phyloP scores from a whole-genome alignment of 1,140 invertebrate species.

The Hylaeus anthracinus region DNA sequence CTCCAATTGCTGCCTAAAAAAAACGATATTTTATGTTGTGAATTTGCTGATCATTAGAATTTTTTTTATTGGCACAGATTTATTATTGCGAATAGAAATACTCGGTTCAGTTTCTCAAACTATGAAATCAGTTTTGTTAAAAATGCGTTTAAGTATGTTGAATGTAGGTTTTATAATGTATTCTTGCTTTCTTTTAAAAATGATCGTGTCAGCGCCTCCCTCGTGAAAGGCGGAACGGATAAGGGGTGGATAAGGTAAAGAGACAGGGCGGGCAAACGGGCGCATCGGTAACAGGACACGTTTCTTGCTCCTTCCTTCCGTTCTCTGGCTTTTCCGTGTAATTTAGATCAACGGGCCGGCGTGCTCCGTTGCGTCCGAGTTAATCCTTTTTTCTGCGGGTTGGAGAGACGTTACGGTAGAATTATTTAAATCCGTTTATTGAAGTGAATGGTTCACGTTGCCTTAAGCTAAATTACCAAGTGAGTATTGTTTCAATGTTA shows the following conservation, averaged over 20 bases:
- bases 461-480: not conserved
- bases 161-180: too few species aligned
- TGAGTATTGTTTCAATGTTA: too few species aligned
- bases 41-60: too few species aligned
- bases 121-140: too few species aligned
- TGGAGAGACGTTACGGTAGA: not conserved
- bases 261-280: constrained; percentile 39
- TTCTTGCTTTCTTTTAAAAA: not conserved
- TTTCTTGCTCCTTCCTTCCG: constrained; percentile 14
- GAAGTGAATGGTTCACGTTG: not conserved
- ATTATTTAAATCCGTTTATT: not conserved
- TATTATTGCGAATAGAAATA: not conserved
- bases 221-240: constrained; percentile 17
- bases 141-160: too few species aligned
- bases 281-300: constrained; percentile 28
- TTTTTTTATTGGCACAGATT: too few species aligned
- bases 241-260: constrained; percentile 33
- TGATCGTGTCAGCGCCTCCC: not conserved
- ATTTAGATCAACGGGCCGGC: constrained; percentile 30
- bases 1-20: too few species aligned
- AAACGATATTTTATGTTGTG: too few species aligned
- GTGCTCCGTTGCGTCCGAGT: not conserved
- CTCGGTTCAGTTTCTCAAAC: too few species aligned
- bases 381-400: not conserved
- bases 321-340: constrained; percentile 31